Evolutionary conservation across 1,140 invertebrate species (phyloP), one percentile per base, ranked within the genome.

Genomic region (Aphelenchoides besseyi): DNA sequence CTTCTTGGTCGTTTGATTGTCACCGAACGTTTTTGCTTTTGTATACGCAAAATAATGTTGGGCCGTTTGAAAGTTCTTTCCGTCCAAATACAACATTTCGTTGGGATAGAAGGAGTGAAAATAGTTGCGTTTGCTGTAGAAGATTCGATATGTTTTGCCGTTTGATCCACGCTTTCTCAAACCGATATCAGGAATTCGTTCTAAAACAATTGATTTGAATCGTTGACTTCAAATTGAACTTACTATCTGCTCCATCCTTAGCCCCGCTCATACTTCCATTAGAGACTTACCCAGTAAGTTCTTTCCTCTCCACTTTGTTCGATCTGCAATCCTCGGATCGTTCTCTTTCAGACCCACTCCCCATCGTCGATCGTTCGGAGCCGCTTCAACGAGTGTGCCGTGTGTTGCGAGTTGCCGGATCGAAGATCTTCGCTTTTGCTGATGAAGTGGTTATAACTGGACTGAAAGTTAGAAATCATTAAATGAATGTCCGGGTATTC

Each of bases 311-410:
- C 63, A 66, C 12, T 66, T 66, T 18, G 16, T 12, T 18, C 12
- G 16, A 29, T 66, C 30, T 37, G 12, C 36, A 29, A 66, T 37
- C n/a, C 36, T 37, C 16, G 3, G 63, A 37, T 66, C 63, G 12
- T 12, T 66, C 32, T 23, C 12, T n/a, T 37, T 3, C 18, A 66
- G 3, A 23, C 63, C 63, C 16, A 53, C 63, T 16, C 63, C 63
- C 63, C 63, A 66, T 41, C 63, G 16, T 16, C 16, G 16, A 30
- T 66, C 63, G 12, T 37, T 32, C 30, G 63, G 63, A 29, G 63
- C 63, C 12, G 63, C 63, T 53, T 66, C 63, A 12, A 66, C 63
- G 26, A 66, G 48, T 0, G 32, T 66, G 16, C 32, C 63, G 9
- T 33, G 16, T 12, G 63, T 66, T 28, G 30, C 12, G 26, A 66